Base-by-base conservation (phyloP, 2,113 vertebrate species). In the Sarotherodon lohbergeri region DNA sequence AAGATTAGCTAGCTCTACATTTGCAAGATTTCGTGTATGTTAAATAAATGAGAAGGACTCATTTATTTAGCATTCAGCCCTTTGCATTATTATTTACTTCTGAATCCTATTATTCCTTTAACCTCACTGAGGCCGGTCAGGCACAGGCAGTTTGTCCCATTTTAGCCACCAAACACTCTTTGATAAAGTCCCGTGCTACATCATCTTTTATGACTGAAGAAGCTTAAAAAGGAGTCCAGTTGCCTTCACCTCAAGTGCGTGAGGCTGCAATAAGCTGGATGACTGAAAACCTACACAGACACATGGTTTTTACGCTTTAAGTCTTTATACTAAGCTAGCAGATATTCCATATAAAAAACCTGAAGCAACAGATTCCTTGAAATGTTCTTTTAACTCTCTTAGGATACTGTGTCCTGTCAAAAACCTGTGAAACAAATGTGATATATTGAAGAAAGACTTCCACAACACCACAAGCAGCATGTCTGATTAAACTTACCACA, bases 401-500 rank as follows among this genome's bases (percentile, higher is more conserved):
- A 46, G 56, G 48, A 27, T 0, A 13, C 3, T 0, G 17, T 24
- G 39, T 56, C 5, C 1, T 59, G 29, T n/a, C 34, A 5, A 32
- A 57, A 81, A 52, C 32, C 24, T 5, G n/a, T 14, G 6, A 3
- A 55, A 59, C 9, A 29, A 88, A n/a, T 6, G 32, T n/a, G 50
- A 81, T 7, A 80, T 56, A 83, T 56, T 48, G 9, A 66, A 10
- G 11, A 41, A 68, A 39, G 2, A 50, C 63, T 85, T 86, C 22
- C 80, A 88, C 80, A 63, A 88, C 86, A 88, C 41, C 56, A 41
- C 85, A 78, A 80, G 84, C 46, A 90, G 79, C 43, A 57, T 79
- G 34, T 90, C 19, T 17, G 16, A 80, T 79, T 84, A 3, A 73
- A 96, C 94, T 95, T 95, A 96, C 95, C 94, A 81, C 82, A 71